phyloP scores from a whole-genome alignment of 2,113 vertebrate genomes.

The Brachyhypopomus occidentalis region DNA sequence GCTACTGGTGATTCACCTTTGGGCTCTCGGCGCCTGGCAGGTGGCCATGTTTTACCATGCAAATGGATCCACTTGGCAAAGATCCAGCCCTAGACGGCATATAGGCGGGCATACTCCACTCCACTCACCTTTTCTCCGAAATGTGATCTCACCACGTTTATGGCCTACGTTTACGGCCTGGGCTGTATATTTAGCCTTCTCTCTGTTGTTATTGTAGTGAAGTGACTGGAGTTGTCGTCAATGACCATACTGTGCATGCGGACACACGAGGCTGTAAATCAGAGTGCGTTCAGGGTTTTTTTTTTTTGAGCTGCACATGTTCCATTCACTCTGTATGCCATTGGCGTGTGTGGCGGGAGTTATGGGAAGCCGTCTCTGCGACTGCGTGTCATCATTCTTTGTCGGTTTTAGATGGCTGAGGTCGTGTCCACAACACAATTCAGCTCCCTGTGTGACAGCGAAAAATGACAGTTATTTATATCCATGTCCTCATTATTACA shows the following conservation, averaged over 20 bases:
- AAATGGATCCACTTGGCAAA: slow-evolving; percentile 14
- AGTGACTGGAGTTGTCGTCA: background rate
- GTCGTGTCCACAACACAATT: background rate
- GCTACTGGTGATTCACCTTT: slow-evolving; percentile 8
- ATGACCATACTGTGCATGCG: background rate
- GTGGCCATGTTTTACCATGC: background rate
- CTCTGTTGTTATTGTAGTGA: slow-evolving; percentile 4
- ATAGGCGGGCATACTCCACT: background rate
- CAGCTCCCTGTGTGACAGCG: background rate
- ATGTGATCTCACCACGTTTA: background rate
- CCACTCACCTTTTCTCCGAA: background rate
- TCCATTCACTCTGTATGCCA: background rate
- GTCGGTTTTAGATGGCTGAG: background rate
- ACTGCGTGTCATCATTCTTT: background rate
- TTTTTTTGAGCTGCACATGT: background rate
- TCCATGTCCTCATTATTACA: slow-evolving; percentile 6
- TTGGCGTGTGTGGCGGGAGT: background rate
- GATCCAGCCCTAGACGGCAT: slow-evolving; percentile 13
- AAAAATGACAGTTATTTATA: slow-evolving; percentile 2
- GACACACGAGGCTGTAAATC: background rate
- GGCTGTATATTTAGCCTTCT: background rate
- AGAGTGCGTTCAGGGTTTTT: background rate
- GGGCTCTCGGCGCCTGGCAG: slow-evolving; percentile 27
- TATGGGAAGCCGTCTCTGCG: background rate
- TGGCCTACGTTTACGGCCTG: slow-evolving; percentile 7